These are phyloP conservation scores for Pocillopora grandis DNA, from an alignment of 92 coral and sea anemone genomes.

Conservation along the genomic window DNA sequence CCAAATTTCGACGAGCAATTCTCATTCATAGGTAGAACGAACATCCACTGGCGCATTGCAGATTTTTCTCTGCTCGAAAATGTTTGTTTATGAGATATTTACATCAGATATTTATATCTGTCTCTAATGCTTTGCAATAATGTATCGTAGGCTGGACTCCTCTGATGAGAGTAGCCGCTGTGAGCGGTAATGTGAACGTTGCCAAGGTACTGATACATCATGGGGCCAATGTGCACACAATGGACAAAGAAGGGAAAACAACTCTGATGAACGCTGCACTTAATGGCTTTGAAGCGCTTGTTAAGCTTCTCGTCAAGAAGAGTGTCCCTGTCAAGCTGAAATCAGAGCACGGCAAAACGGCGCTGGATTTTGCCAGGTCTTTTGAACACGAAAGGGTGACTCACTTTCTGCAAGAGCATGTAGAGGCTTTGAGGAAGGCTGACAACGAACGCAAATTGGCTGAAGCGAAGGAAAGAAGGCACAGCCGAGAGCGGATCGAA, in stretches of 20 bases:
- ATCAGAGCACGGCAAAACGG: conserved; percentile 89
- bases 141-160: conserved; percentile 91
- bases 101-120: too few species aligned
- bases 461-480: conserved; percentile 56
- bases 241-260: conserved; percentile 91
- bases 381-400: conserved; percentile 87
- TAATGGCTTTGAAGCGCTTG: conserved; percentile 88
- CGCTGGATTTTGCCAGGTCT: conserved; percentile 92
- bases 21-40: too few species aligned
- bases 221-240: conserved; percentile 87
- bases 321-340: conserved; percentile 74
- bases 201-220: conserved; percentile 91
- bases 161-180: conserved; percentile 85
- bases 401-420: conserved; percentile 79
- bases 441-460: conserved; percentile 71
- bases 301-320: conserved; percentile 82
- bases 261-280: conserved; percentile 94
- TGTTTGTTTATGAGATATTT: too few species aligned
- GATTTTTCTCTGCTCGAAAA: background rate
- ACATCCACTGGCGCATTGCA: background rate
- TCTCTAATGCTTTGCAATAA: background rate
- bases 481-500: conserved; percentile 23
- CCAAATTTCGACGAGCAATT: too few species aligned
- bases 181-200: conserved; percentile 76
- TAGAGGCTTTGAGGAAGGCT: conserved; percentile 63